Base-by-base conservation (phyloP, 2,888 invertebrate species). In the Melinaea marsaeus region DNA sequence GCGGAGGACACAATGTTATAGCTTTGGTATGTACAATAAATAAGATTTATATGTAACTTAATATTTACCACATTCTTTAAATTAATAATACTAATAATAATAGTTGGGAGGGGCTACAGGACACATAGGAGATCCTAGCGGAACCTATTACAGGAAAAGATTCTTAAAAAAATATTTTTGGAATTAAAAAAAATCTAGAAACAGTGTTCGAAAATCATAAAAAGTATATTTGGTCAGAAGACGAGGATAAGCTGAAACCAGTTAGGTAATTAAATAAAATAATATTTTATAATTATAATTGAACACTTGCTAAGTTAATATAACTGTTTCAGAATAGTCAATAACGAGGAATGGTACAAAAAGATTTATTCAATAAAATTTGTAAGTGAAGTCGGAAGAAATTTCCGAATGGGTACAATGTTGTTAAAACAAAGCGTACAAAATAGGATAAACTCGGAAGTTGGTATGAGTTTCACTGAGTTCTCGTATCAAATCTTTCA, bases 61-160 rank as follows among this genome's bases (percentile, higher is more conserved):
- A 22, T 22, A 22, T 22, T 22, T 22, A 22, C 22, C 22, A 22
- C 22, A 22, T 22, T 22, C 22, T 22, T 22, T 22, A 22, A 22
- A 22, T 22, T 22, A 22, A 22, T 22, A 22, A 22, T 22, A 22
- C 22, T 22, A 1, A 22, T 22, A 22, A 22, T 22, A 22, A 22
- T 22, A 22, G 22, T 22, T 22, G 22, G 22, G 22, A 22, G 22
- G 22, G 22, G 22, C 1, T 22, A 22, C 22, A 22, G 22, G 22
- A 22, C 22, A 22, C 74, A 95, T 99, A 73, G 99, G 99, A 5
- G 99, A 99, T 88, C 99, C 99, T 0, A 98, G 98, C 91, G 99
- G 98, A 0, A 92, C n/a, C n/a, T n/a, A 95, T 81, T 98, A 61
- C 89, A 92, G 4, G 80, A 85, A 35, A 83, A 92, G 9, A 78